A percentile compares a stretch with the other conserved stretches of the same genome.
These are phyloP conservation scores for Thera britannica DNA, from an alignment of 2,888 invertebrate genomes.

Conservation along the genomic window DNA sequence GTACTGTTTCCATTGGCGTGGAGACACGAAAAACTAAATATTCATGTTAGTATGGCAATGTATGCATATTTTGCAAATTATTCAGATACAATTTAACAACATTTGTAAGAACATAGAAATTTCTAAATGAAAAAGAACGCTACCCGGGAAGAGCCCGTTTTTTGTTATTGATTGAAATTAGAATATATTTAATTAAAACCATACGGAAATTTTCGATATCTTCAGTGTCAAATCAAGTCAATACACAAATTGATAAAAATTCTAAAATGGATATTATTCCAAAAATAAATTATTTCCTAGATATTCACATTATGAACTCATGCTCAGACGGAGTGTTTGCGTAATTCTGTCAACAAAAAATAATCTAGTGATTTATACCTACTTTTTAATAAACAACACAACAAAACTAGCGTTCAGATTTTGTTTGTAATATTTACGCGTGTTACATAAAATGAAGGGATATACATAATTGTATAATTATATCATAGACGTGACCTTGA, in stretches of 20 bases:
- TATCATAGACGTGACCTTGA: conserved; percentile 33
- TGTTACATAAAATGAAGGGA: conserved; percentile 3
- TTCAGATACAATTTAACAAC: neutral
- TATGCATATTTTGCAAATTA: neutral
- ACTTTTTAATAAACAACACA: no score
- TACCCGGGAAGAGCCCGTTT: conserved; percentile 27
- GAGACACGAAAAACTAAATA: no score
- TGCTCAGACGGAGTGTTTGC: conserved; percentile 44
- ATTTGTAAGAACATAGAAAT: neutral
- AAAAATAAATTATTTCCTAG: conserved; percentile 7
- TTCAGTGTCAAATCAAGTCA: conserved; percentile 54
- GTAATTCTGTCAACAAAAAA: conserved; percentile 36
- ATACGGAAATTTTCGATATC: conserved; percentile 52
- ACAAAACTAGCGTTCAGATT: neutral
- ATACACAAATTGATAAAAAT: conserved; percentile 51
- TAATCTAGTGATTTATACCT: neutral
- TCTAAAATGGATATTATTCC: conserved; percentile 39
- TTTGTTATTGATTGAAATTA: conserved; percentile 29
- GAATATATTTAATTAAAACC: conserved; percentile 27
- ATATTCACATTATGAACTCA: conserved; percentile 14
- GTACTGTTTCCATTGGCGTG: neutral
- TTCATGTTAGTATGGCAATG: no score
- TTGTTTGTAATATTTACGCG: neutral
- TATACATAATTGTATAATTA: conserved; percentile 6
- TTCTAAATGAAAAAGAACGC: conserved; percentile 25